These are phyloP conservation scores for Eurytoma californica DNA, from an alignment of 2,888 invertebrate species.

Conservation along the genomic window DNA sequence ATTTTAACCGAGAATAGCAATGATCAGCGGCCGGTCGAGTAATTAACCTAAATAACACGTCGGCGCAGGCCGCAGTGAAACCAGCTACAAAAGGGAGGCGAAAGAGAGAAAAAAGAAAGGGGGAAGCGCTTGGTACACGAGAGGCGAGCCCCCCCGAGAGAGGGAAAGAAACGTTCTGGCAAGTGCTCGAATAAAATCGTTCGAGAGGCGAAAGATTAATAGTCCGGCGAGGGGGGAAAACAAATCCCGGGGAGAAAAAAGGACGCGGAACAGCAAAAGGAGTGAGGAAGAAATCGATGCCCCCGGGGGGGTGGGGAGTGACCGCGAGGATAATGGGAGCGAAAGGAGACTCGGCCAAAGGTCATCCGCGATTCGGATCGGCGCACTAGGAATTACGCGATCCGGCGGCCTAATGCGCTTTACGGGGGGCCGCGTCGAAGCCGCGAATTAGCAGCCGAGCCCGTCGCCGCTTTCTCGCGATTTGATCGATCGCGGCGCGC, in stretches of 20 bases:
- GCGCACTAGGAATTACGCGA: not conserved
- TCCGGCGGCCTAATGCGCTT: too few relatives aligned
- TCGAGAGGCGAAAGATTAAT: not conserved
- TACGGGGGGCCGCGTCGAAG: too few relatives aligned
- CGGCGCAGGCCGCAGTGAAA: too few relatives aligned
- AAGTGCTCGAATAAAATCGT: not conserved
- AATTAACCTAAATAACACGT: not conserved
- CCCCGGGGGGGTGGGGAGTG: too few relatives aligned
- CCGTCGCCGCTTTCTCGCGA: not conserved
- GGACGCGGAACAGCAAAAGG: too few relatives aligned
- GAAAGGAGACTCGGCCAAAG: conserved; percentile 28
- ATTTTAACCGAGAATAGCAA: not conserved
- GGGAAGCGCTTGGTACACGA: not conserved
- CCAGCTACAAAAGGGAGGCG: not conserved
- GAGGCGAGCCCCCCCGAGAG: not conserved
- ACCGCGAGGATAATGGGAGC: too few relatives aligned
- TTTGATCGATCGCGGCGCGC: not conserved
- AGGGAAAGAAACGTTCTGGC: not conserved
- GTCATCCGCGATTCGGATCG: conserved; percentile 31
- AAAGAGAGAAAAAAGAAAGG: not conserved
- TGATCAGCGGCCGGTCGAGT: not conserved
- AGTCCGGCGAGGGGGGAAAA: too few relatives aligned
- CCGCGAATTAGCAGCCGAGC: too few relatives aligned
- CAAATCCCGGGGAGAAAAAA: too few relatives aligned
- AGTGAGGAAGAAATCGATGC: too few relatives aligned